These are phyloP conservation scores for Plagodis pulveraria DNA, from an alignment of 2,888 invertebrate genomes.

Conservation along the genomic window DNA sequence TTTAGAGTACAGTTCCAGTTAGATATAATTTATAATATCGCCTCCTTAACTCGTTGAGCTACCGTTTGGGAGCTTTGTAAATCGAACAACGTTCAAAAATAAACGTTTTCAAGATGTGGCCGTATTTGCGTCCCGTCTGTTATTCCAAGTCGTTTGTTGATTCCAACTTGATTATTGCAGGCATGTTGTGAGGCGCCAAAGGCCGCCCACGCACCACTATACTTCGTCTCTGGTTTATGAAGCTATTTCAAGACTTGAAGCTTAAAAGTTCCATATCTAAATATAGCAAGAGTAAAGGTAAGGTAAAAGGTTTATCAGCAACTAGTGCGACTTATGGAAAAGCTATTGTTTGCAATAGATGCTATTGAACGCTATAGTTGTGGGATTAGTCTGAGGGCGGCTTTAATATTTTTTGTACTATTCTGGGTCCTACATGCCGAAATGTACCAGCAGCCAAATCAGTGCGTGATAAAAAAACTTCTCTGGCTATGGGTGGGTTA, in stretches of 20 bases:
- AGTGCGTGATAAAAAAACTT: too few species aligned
- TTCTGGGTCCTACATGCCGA: too few species aligned
- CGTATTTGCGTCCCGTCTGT: conserved; percentile 26
- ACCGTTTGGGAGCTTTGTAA: conserved; percentile 9
- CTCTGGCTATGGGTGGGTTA: too few species aligned
- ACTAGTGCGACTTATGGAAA: too few species aligned
- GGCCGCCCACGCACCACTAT: conserved; percentile 26
- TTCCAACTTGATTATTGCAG: conserved; percentile 51
- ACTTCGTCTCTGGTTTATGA: conserved; percentile 16
- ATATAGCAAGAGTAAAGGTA: conserved; percentile 9
- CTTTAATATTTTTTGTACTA: too few species aligned
- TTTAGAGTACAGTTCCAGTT: too few species aligned
- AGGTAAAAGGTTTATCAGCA: conserved; percentile 1
- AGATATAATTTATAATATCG: too few species aligned
- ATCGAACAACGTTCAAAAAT: conserved; percentile 29
- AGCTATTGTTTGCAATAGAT: too few species aligned
- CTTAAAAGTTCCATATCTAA: too few species aligned
- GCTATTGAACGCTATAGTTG: too few species aligned
- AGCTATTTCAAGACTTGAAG: conserved; percentile 16
- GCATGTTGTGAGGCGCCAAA: conserved; percentile 39
- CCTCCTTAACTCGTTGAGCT: not conserved
- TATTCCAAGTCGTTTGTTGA: conserved; percentile 21
- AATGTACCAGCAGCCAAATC: too few species aligned
- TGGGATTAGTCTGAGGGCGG: too few species aligned
- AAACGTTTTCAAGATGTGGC: conserved; percentile 27